Evolutionary conservation across 2,797 vertebrate species (phyloP), one percentile per base, ranked within the genome.

Genomic region (Schizothorax lantsangensis): DNA sequence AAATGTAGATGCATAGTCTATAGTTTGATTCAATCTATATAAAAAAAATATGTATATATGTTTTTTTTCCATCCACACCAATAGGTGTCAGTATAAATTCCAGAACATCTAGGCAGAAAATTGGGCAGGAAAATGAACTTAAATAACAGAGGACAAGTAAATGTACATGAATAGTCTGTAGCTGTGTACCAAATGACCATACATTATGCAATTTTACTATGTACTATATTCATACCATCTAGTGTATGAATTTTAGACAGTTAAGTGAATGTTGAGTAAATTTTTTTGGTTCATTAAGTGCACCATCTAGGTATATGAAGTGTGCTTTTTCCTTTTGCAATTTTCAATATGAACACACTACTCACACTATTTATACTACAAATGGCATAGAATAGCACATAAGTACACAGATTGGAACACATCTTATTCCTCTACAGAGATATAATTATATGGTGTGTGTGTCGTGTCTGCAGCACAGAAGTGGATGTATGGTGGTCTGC

Each of bases 401-500:
- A 54, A 77, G 49, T 52, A 23, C 54, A 23, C 33, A 1, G 38
- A 57, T 40, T 59, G 12, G 52, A 6, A n/a, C 6, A 0, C 52
- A 59, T 54, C 21, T 21, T 64, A 62, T 79, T n/a, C 14, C 23
- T 79, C 57, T 64, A 26, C 40, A 45, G 78, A 80, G 78, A 62
- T 80, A 57, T 80, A 64, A 80, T 80, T 64, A 45, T 62, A 45
- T 64, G 83, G 6, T 36, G 73, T 66, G 73, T 79, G 45, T 64
- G 52, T 8, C 73, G 36, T 92, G 83, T 93, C 89, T 96, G 93
- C 94, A 97, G 98, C 97, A 94, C 98, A 99, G 95, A 98, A 99
- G 92, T 96, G 96, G 96, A 96, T 96, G 96, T 94, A 98, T 0
- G 95, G 93, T 6, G 98, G 98, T 33, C 93, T 99, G 94, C 96